Conservation (phyloP, 2,113 vertebrate species). For the Scortum barcoo region DNA sequence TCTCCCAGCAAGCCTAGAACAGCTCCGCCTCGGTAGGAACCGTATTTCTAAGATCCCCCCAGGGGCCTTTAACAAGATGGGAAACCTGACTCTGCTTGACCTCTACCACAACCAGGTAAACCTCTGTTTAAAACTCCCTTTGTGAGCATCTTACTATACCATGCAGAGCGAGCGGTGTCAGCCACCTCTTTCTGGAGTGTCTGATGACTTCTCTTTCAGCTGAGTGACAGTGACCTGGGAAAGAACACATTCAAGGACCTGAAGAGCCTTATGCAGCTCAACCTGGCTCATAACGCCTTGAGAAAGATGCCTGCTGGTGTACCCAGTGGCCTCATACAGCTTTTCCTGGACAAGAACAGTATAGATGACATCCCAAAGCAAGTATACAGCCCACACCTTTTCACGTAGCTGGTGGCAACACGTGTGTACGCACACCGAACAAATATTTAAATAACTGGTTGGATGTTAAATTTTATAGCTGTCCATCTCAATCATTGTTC, state of each 20-base stretch:
- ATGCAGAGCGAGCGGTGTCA: not conserved
- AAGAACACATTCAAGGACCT: constrained; percentile 94
- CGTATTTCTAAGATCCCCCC: constrained; percentile 92
- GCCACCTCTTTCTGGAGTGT: not conserved
- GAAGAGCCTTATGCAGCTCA: constrained; percentile 95
- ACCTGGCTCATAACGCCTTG: constrained; percentile 93
- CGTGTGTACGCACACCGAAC: not conserved
- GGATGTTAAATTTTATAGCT: not conserved
- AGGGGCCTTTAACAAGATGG: constrained; percentile 90
- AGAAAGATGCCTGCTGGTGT: constrained; percentile 93
- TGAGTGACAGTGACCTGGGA: constrained; percentile 89
- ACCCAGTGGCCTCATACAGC: constrained; percentile 89
- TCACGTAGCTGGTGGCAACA: constrained; percentile 12
- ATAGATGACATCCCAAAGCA: constrained; percentile 92
- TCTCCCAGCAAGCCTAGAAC: constrained; percentile 91
- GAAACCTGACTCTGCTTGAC: constrained; percentile 92
- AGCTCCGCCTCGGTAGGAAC: constrained; percentile 93
- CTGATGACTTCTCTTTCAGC: constrained; percentile 57
- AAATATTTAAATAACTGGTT: not conserved
- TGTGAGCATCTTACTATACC: not conserved
- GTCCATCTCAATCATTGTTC: not conserved
- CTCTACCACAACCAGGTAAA: constrained; percentile 93
- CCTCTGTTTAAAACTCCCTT: not conserved
- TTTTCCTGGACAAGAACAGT: constrained; percentile 95
- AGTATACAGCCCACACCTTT: constrained; percentile 46